phyloP scores from a whole-genome alignment of 1,140 invertebrate genomes.

The Nomia melanderi region DNA sequence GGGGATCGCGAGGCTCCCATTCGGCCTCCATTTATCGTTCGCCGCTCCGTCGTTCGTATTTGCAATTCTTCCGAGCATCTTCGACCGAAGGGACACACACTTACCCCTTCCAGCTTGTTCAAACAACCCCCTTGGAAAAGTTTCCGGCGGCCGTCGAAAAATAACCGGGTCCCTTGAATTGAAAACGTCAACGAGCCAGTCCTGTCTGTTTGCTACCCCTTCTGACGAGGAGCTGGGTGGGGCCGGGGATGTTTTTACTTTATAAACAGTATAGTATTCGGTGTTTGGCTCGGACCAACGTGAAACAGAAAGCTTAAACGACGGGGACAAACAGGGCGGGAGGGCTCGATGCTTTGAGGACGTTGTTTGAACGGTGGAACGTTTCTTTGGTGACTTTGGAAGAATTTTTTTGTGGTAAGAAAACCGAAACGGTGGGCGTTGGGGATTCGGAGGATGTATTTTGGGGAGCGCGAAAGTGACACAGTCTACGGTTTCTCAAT shows the following conservation, averaged over 20 bases:
- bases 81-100: not conserved
- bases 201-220: not conserved
- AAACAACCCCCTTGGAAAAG: not conserved
- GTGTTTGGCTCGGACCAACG: not conserved
- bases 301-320: not conserved
- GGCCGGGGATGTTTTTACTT: not conserved
- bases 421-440: no score
- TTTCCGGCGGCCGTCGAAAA: not conserved
- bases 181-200: not conserved
- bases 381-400: no score
- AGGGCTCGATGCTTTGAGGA: no score
- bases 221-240: not conserved
- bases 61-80: conserved; percentile 3
- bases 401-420: no score
- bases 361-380: no score
- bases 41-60: not conserved
- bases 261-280: not conserved
- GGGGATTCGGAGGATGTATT: no score
- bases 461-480: no score
- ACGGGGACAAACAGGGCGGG: not conserved
- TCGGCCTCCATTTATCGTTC: conserved; percentile 26
- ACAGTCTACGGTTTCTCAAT: no score
- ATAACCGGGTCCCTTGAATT: no score
- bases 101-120: not conserved
- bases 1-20: conserved; percentile 13